Evolutionary conservation across 2,888 invertebrate genomes (phyloP).

Genomic region (Lissonota sp.): DNA sequence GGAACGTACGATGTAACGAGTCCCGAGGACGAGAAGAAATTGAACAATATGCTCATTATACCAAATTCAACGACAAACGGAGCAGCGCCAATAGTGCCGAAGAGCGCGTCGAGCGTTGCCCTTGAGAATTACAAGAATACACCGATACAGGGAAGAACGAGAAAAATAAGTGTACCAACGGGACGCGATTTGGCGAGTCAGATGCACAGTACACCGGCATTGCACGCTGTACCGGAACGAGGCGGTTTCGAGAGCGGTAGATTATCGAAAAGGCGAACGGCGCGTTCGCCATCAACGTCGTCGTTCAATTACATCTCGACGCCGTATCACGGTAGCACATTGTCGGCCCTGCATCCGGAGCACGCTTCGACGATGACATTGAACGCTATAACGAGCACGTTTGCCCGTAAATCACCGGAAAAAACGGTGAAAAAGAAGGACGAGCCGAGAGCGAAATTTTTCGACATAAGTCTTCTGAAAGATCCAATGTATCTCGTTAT

Average conservation of each 20-base stretch:
- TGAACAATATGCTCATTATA: constrained; percentile 66
- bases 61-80: constrained; percentile 61
- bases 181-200: constrained; percentile 85
- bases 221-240: constrained; percentile 90
- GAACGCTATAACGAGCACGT: constrained; percentile 87
- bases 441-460: constrained; percentile 86
- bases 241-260: constrained; percentile 81
- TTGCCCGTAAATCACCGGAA: constrained; percentile 81
- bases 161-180: constrained; percentile 87
- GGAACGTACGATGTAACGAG: constrained; percentile 68
- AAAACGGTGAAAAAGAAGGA: constrained; percentile 77
- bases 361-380: constrained; percentile 92
- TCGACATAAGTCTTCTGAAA: constrained; percentile 89
- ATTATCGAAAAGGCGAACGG: constrained; percentile 70
- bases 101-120: constrained; percentile 90
- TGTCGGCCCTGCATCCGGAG: constrained; percentile 90
- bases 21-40: constrained; percentile 76
- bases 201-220: constrained; percentile 87
- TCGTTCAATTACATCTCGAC: constrained; percentile 94
- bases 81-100: constrained; percentile 78
- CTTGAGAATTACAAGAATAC: constrained; percentile 85
- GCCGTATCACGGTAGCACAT: constrained; percentile 93
- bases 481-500: constrained; percentile 93
- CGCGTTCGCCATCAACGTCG: constrained; percentile 89
- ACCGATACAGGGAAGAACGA: constrained; percentile 84